phyloP scores from a whole-genome alignment of 2,797 vertebrate species.

The Ispidina picta region DNA sequence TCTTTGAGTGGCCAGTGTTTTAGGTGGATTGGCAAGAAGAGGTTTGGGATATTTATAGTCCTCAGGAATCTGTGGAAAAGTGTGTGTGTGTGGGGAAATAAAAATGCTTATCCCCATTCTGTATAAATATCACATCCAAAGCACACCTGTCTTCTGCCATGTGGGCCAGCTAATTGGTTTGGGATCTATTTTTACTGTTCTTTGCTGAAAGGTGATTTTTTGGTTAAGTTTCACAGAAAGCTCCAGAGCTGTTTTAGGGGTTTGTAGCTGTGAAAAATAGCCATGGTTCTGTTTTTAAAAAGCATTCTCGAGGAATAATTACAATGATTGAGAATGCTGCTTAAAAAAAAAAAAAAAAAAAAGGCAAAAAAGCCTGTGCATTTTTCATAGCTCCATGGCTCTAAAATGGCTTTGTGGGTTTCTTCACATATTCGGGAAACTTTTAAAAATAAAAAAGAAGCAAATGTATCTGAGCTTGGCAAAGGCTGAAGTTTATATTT shows the following conservation, averaged over 20 bases:
- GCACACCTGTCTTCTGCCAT: conserved; percentile 65
- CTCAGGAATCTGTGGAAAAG: conserved; percentile 22
- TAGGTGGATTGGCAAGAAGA: neutral
- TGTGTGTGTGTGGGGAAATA: neutral
- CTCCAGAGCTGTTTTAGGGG: conserved; percentile 48
- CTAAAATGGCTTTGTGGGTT: conserved; percentile 56
- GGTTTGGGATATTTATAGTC: conserved; percentile 32
- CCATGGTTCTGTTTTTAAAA: conserved; percentile 13
- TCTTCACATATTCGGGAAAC: conserved; percentile 51
- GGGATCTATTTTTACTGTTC: conserved; percentile 69
- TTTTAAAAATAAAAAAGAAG: conserved; percentile 70
- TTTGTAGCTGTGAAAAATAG: conserved; percentile 65
- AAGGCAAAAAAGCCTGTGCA: neutral
- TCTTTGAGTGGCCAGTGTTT: neutral
- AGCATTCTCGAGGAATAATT: conserved; percentile 54
- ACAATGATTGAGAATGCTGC: conserved; percentile 50
- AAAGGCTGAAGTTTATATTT: conserved; percentile 62
- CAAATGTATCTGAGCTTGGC: conserved; percentile 61
- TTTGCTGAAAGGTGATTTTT: conserved; percentile 55
- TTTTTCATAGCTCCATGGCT: conserved; percentile 24
- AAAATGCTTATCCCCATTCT: conserved; percentile 44
- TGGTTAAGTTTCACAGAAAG: conserved; percentile 54
- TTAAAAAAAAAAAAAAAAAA: neutral
- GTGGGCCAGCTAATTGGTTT: conserved; percentile 65
- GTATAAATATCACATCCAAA: conserved; percentile 53